phyloP scores from a whole-genome alignment of 1,140 invertebrate genomes.

The Drosophila repleta region DNA sequence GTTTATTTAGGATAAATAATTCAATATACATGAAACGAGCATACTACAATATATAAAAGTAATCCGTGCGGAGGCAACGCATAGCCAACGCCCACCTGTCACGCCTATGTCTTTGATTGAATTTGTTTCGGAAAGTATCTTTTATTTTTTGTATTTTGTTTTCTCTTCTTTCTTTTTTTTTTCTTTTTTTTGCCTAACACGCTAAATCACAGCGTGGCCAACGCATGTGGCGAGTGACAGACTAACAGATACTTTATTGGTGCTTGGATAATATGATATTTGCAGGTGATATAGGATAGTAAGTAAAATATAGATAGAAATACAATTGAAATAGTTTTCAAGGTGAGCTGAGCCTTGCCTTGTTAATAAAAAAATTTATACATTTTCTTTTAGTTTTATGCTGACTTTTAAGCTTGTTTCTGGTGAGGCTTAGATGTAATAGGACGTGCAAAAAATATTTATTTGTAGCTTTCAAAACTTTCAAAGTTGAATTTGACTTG shows the following conservation, averaged over 20 bases:
- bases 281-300: too few relatives aligned
- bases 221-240: not conserved
- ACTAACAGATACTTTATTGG: not conserved
- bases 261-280: not conserved
- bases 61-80: slow-evolving; percentile 30
- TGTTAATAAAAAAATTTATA: too few relatives aligned
- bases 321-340: too few relatives aligned
- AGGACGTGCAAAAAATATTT: too few relatives aligned
- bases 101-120: slow-evolving; percentile 70
- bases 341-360: too few relatives aligned
- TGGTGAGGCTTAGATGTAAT: too few relatives aligned
- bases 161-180: slow-evolving; percentile 46
- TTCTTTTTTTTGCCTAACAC: slow-evolving; percentile 50
- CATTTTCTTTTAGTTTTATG: too few relatives aligned
- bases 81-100: slow-evolving; percentile 45
- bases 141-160: slow-evolving; percentile 4
- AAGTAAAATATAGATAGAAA: not conserved
- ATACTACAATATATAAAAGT: slow-evolving; percentile 31
- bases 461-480: too few relatives aligned
- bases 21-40: slow-evolving; percentile 61
- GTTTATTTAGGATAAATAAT: slow-evolving; percentile 82
- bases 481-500: too few relatives aligned
- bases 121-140: slow-evolving; percentile 52
- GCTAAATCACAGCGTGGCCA: slow-evolving; percentile 47
- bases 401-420: too few relatives aligned